Base-by-base conservation (phyloP, 2,797 vertebrate genomes). In the Halcyon smyrnensis region DNA sequence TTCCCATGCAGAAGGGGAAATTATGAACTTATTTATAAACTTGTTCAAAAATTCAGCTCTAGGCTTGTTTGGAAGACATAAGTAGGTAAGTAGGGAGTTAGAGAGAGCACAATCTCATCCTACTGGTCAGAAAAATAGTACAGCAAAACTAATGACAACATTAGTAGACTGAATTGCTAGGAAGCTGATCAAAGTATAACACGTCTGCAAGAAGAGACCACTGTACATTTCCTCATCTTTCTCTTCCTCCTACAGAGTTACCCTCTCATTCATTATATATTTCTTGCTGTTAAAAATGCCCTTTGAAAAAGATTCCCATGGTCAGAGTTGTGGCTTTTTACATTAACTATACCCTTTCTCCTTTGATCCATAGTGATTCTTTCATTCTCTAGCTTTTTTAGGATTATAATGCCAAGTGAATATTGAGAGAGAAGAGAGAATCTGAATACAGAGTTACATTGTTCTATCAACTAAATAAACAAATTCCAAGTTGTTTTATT, bases 401-500 rank as follows among this genome's bases (percentile, higher is more conserved):
- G 41, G 3, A 23, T 54, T 70, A 32, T 37, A 39, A 23, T 64
- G 39, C 39, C 89, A 97, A 98, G 91, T 80, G 97, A 91, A 92
- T 84, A 92, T 83, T 78, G 76, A 97, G 76, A 94, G 87, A 94
- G 79, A 88, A 50, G 24, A 9, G 48, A 50, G 86, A 94, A 85
- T 80, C 68, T 76, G 70, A 97, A 96, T 86, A 97, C 30, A 93
- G 56, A 94, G 94, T 87, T 95, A 39, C 89, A 91, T 79, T 68
- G 64, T 54, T 96, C 89, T 96, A 88, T 88, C 89, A 96, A 88
- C n/a, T 95, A 89, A 86, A 90, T 87, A 90, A 95, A 81, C 79
- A 93, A 93, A 87, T 65, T 95, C 86, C 95, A 62, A 69, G 24
- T 45, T 50, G 48, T 50, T 50, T 50, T 50, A 24, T 25, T 50